These are phyloP conservation scores for Stenurella melanura DNA, from an alignment of 2,888 invertebrate species.

Conservation along the genomic window DNA sequence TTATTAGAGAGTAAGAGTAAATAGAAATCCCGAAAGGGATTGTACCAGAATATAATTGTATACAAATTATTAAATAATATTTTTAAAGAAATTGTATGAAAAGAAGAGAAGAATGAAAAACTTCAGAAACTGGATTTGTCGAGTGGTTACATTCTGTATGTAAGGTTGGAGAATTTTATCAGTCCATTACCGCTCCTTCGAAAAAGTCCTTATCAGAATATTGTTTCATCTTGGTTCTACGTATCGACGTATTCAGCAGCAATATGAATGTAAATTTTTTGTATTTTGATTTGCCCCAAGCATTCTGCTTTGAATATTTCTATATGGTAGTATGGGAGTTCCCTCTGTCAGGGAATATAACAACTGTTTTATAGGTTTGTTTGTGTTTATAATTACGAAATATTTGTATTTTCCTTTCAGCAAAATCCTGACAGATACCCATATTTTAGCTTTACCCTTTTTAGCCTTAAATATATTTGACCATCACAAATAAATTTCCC, in stretches of 20 bases:
- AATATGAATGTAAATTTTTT: conserved; percentile 7
- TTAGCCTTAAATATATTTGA: not conserved
- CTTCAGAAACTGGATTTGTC: too few relatives aligned
- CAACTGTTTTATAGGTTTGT: not conserved
- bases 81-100: too few relatives aligned
- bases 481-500: not conserved
- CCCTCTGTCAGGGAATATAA: not conserved
- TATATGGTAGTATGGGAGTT: not conserved
- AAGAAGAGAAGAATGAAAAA: too few relatives aligned
- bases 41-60: too few relatives aligned
- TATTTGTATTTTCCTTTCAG: not conserved
- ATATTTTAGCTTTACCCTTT: not conserved
- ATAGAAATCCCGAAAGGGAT: too few relatives aligned
- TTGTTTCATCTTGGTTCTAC: not conserved
- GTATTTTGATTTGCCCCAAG: not conserved
- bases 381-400: not conserved
- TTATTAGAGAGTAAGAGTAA: too few relatives aligned
- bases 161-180: not conserved
- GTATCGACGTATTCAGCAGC: not conserved
- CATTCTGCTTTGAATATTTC: not conserved
- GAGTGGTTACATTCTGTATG: too few relatives aligned
- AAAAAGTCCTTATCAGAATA: not conserved
- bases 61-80: too few relatives aligned
- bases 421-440: not conserved
- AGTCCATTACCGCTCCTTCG: not conserved